phyloP scores from a whole-genome alignment of 1,140 invertebrate species.

The Homalodisca vitripennis region DNA sequence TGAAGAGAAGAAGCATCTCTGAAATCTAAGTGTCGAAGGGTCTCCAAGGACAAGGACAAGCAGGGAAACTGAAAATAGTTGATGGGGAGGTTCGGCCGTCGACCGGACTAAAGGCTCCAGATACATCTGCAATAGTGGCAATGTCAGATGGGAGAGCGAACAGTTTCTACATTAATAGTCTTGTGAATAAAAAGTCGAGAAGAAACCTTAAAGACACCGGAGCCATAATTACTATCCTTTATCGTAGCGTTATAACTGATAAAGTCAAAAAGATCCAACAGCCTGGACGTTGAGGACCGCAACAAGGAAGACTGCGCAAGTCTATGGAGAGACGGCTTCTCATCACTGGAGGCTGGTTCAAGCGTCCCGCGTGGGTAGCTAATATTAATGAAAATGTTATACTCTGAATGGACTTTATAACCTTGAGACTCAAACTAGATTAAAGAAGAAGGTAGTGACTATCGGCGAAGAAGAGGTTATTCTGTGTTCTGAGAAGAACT shows the following conservation, averaged over 20 bases:
- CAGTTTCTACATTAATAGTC: neutral
- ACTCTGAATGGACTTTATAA: neutral
- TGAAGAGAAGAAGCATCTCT: too few species aligned
- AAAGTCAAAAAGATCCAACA: neutral
- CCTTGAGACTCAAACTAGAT: neutral
- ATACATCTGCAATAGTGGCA: neutral
- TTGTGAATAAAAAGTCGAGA: neutral
- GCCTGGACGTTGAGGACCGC: neutral
- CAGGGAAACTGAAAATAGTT: neutral
- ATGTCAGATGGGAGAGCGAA: neutral
- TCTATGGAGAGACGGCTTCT: neutral
- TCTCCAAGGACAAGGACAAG: neutral
- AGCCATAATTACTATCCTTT: too few species aligned
- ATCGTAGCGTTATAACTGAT: too few species aligned
- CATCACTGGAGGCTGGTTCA: neutral
- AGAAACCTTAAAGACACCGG: neutral
- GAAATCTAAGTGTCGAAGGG: too few species aligned
- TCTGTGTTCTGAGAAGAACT: conserved; percentile 37
- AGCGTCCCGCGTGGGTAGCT: neutral
- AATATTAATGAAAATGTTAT: neutral
- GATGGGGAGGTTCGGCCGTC: neutral
- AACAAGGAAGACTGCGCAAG: neutral
- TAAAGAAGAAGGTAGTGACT: neutral
- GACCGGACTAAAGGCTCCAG: neutral
- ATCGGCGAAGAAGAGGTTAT: neutral